phyloP scores from a whole-genome alignment of 1,140 invertebrate species.

The Orius insidiosus region DNA sequence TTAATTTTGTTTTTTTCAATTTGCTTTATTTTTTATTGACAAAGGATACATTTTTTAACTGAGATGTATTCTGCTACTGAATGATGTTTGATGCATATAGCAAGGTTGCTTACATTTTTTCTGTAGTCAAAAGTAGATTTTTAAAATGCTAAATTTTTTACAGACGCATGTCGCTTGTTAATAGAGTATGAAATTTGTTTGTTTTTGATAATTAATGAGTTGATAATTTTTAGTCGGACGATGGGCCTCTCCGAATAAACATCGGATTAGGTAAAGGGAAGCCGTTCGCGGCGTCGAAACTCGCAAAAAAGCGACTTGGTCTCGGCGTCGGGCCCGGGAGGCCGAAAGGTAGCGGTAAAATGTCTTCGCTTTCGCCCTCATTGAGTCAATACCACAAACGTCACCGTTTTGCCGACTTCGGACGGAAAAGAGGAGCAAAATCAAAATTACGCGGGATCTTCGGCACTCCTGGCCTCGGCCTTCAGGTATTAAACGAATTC shows the following conservation, averaged over 20 bases:
- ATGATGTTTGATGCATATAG: no score
- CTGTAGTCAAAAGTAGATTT: no score
- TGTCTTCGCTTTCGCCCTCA: conserved; percentile 27
- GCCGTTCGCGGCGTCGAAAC: conserved; percentile 53
- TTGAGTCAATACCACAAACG: conserved; percentile 42
- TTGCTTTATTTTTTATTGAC: no score
- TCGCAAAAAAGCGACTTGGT: conserved; percentile 57
- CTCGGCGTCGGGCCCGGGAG: conserved; percentile 31
- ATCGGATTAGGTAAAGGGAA: conserved; percentile 57
- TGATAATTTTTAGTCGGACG: conserved; percentile 25
- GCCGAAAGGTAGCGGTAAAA: conserved; percentile 29
- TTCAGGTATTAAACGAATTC: conserved; percentile 34
- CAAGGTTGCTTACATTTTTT: no score
- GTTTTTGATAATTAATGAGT: neutral
- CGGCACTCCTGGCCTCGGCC: conserved; percentile 55
- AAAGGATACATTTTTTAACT: no score
- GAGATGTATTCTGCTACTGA: no score
- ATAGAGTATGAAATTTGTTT: no score
- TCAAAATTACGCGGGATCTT: conserved; percentile 72
- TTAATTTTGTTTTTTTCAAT: no score
- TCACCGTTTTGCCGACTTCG: conserved; percentile 49
- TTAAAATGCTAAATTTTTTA: no score
- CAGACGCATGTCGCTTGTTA: no score
- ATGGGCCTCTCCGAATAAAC: conserved; percentile 19
- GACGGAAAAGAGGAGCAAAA: conserved; percentile 60